These are phyloP conservation scores for Amitus sp. DNA, from an alignment of 2,888 invertebrate genomes.

Conservation along the genomic window DNA sequence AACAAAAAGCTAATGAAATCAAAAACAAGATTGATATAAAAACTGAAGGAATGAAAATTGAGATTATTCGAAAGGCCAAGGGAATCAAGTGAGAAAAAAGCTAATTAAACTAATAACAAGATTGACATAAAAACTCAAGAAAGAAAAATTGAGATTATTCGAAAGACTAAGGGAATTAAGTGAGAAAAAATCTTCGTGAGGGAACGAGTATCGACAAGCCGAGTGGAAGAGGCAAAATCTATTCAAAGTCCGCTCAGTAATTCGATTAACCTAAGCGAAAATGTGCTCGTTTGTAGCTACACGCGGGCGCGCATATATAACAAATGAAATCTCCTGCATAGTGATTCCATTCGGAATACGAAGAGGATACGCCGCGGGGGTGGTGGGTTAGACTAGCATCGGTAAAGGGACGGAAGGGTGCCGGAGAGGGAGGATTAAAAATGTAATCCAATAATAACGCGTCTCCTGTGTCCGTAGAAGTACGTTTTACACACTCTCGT, in stretches of 20 bases:
- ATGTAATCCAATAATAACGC: conserved; percentile 66
- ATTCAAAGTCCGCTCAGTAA: conserved; percentile 59
- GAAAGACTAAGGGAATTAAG: too few relatives aligned
- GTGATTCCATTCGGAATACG: conserved; percentile 65
- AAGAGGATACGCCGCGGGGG: conserved; percentile 59
- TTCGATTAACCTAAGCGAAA: conserved; percentile 64
- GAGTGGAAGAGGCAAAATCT: conserved; percentile 47
- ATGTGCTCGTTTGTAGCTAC: conserved; percentile 62
- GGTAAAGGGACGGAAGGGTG: conserved; percentile 43
- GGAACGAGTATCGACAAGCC: conserved; percentile 37
- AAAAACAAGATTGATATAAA: too few relatives aligned
- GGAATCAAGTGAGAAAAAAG: too few relatives aligned
- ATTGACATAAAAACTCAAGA: too few relatives aligned
- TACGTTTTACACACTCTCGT: conserved; percentile 46
- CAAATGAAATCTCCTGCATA: conserved; percentile 65
- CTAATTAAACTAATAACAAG: too few relatives aligned
- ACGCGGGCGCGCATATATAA: conserved; percentile 55
- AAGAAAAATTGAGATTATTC: too few relatives aligned
- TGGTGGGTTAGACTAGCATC: conserved; percentile 37
- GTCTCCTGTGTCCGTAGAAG: conserved; percentile 62
- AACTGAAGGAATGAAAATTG: too few relatives aligned
- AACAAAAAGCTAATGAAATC: too few relatives aligned
- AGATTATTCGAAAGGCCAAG: too few relatives aligned
- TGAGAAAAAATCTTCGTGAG: conserved; percentile 20
- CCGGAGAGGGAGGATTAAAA: conserved; percentile 63